Evolutionary conservation across 2,113 vertebrate species (phyloP).

Genomic region (Sapajus apella): DNA sequence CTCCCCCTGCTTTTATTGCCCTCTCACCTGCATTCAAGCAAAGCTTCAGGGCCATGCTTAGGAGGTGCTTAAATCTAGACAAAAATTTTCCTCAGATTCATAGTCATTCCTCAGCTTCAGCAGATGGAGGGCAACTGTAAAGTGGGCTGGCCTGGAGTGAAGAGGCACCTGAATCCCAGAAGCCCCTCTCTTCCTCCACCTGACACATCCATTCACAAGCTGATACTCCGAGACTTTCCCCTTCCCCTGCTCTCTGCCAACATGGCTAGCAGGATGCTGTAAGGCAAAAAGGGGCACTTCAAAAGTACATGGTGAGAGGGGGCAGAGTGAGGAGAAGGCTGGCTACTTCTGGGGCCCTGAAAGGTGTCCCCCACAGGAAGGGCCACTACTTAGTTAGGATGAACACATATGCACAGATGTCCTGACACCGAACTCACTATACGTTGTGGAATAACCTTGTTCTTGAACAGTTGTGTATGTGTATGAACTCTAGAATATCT

Average conservation of each 20-base stretch:
- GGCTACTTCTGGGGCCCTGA: neutral
- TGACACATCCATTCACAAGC: neutral
- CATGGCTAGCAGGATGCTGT: neutral
- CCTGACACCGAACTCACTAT: neutral
- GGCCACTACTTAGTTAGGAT: neutral
- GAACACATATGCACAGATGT: neutral
- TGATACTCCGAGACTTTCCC: neutral
- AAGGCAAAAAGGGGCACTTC: neutral
- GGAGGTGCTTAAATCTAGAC: neutral
- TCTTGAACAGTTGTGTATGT: neutral
- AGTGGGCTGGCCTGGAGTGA: neutral
- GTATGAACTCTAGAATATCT: neutral
- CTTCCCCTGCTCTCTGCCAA: neutral
- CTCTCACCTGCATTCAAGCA: neutral
- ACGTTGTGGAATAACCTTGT: neutral
- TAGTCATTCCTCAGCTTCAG: constrained; percentile 18
- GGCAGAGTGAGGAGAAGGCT: neutral
- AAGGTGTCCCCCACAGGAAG: neutral
- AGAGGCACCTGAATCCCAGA: neutral
- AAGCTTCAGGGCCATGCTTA: neutral
- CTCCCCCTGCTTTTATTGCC: neutral
- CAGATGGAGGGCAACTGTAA: neutral
- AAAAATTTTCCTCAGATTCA: constrained; percentile 38
- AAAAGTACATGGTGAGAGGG: neutral
- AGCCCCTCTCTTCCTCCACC: neutral